phyloP scores from a whole-genome alignment of 2,113 vertebrate genomes.

The Tachuris rubrigastra region DNA sequence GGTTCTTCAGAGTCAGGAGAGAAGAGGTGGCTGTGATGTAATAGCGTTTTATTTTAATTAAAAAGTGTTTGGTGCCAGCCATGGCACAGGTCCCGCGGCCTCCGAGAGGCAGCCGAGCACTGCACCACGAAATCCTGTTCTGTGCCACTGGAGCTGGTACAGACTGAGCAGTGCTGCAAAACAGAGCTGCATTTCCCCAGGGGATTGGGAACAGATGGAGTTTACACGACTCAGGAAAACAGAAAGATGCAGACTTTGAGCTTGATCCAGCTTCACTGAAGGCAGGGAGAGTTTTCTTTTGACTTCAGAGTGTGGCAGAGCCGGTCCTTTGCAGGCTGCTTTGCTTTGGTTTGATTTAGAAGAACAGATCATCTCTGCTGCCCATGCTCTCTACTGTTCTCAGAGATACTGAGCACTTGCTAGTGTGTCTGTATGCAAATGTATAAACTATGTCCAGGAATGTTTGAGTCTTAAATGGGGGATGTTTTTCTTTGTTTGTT shows the following conservation, averaged over 20 bases:
- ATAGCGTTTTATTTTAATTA: neutral
- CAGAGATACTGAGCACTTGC: neutral
- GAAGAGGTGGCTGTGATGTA: neutral
- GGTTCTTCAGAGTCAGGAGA: neutral
- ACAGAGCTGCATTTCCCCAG: neutral
- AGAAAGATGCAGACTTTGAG: neutral
- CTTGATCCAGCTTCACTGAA: neutral
- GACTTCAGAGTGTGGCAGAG: neutral
- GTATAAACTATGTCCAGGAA: accelerated
- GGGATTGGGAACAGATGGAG: conserved; percentile 15
- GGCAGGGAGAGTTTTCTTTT: neutral
- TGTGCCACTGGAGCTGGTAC: neutral
- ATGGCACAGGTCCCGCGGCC: neutral
- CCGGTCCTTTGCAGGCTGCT: neutral
- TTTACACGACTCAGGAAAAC: neutral
- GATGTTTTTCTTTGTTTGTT: neutral
- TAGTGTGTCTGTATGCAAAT: neutral
- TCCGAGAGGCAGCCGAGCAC: neutral
- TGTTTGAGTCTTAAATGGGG: neutral
- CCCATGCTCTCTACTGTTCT: accelerated
- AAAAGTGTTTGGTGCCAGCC: neutral
- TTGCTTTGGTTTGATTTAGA: neutral
- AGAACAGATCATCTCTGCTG: neutral
- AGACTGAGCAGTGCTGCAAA: neutral
- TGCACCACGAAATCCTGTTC: neutral